A percentile compares a stretch with the other conserved stretches of the same genome.
phyloP scores from a whole-genome alignment of 64 coral and sea anemone genomes.

The Platygyra sinensis region DNA sequence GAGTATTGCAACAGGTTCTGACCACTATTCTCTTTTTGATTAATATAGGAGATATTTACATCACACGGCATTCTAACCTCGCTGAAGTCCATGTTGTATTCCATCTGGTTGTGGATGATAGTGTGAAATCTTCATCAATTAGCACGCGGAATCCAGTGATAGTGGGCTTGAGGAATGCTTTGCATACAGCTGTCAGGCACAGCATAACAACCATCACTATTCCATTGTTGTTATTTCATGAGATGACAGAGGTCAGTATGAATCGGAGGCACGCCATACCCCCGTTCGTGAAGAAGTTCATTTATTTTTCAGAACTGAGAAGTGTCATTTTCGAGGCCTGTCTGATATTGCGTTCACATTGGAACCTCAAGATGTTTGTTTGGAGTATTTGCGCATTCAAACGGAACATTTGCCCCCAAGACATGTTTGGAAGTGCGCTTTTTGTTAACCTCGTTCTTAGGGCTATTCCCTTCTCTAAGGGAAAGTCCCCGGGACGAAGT shows the following conservation, averaged over 20 bases:
- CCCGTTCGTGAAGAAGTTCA: no score
- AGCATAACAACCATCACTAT: slow-evolving; percentile 91
- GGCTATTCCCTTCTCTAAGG: no score
- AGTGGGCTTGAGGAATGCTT: slow-evolving; percentile 73
- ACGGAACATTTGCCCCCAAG: no score
- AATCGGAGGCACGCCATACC: background rate
- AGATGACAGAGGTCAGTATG: slow-evolving; percentile 88
- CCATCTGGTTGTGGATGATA: slow-evolving; percentile 92
- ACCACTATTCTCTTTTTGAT: background rate
- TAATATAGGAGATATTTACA: slow-evolving; percentile 87
- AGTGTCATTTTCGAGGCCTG: background rate
- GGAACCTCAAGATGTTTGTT: no score
- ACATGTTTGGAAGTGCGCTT: no score
- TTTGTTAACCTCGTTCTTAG: no score
- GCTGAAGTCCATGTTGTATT: slow-evolving; percentile 94
- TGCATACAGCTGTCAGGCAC: slow-evolving; percentile 94
- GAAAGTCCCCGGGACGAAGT: no score
- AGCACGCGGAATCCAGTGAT: slow-evolving; percentile 84
- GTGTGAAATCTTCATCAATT: slow-evolving; percentile 67
- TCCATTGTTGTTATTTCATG: slow-evolving; percentile 87
- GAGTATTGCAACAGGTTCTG: background rate
- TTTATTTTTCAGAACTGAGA: background rate
- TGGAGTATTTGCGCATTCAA: no score
- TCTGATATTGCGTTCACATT: no score
- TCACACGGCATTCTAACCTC: slow-evolving; percentile 94